Percentiles rank a stretch among this genome's conserved stretches.
Evolutionary conservation across 2,113 vertebrate genomes (phyloP).

Genomic region (Hucho hucho): DNA sequence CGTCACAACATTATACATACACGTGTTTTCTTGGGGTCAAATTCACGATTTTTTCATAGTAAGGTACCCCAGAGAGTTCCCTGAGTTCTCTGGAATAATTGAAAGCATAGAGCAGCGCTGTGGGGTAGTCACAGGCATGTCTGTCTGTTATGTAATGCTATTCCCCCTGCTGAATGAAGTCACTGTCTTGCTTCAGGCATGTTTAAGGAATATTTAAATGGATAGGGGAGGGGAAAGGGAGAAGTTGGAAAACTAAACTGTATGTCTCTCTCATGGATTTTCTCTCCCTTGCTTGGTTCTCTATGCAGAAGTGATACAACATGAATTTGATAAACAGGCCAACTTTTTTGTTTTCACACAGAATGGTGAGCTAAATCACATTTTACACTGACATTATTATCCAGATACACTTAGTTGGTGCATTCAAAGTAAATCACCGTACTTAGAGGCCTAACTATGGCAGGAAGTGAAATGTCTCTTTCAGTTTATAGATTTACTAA

Average conservation of each 20-base stretch:
- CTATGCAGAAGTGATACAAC: too few species aligned
- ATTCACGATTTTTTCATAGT: background rate
- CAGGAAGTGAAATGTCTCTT: too few species aligned
- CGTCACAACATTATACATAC: too few species aligned
- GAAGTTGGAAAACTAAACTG: background rate
- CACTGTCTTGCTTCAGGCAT: conserved; percentile 35
- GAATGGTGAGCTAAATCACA: background rate
- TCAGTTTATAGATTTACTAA: too few species aligned
- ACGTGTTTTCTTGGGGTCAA: background rate
- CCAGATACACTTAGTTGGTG: too few species aligned
- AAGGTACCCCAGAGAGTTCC: conserved; percentile 12
- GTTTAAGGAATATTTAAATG: conserved; percentile 31
- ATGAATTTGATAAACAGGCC: too few species aligned
- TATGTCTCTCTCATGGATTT: too few species aligned
- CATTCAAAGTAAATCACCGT: too few species aligned
- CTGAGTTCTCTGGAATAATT: background rate
- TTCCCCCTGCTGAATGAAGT: conserved; percentile 55
- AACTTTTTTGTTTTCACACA: background rate
- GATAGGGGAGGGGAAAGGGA: background rate
- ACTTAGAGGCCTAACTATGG: too few species aligned
- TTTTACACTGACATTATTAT: too few species aligned
- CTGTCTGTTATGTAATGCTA: conserved; percentile 40
- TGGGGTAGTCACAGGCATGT: conserved; percentile 28
- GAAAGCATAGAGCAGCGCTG: conserved; percentile 21
- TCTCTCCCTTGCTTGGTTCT: too few species aligned